These are phyloP conservation scores for Cyprinodon variegatus DNA, from an alignment of 2,113 vertebrate species.

Conservation along the genomic window DNA sequence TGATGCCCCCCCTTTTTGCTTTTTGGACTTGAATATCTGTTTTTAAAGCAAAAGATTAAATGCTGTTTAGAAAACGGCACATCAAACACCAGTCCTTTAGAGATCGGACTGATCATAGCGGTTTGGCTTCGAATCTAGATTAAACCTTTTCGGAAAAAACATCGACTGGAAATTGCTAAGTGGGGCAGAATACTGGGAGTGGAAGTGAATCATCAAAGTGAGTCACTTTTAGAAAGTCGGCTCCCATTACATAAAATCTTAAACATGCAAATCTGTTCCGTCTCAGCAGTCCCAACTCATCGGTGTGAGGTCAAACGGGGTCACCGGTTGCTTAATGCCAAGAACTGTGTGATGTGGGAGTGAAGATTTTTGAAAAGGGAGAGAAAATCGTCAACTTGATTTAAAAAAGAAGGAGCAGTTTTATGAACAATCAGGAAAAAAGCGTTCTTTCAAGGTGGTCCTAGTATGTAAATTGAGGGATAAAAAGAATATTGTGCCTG, in stretches of 20 bases:
- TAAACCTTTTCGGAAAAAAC: background rate
- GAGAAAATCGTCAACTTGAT: too few species aligned
- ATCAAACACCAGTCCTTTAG: slow-evolving; percentile 35
- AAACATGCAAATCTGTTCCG: slow-evolving; percentile 2
- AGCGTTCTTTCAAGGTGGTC: background rate
- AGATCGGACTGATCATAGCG: slow-evolving; percentile 16
- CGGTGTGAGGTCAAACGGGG: slow-evolving; percentile 6
- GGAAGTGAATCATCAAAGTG: slow-evolving; percentile 15
- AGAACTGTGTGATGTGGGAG: background rate
- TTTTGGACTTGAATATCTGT: slow-evolving; percentile 24
- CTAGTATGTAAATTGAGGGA: background rate
- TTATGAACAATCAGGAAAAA: background rate
- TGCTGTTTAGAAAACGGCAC: slow-evolving; percentile 37
- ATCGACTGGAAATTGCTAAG: slow-evolving; percentile 2
- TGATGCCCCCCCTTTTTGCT: slow-evolving; percentile 7
- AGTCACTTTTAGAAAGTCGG: slow-evolving; percentile 15
- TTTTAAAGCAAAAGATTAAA: slow-evolving; percentile 28
- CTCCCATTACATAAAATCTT: background rate
- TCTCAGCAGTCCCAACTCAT: background rate
- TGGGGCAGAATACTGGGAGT: background rate
- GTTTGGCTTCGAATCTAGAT: slow-evolving; percentile 38
- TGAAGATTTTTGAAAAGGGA: background rate
- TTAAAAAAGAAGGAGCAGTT: too few species aligned
- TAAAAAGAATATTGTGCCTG: background rate
- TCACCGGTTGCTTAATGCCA: background rate